phyloP scores from a whole-genome alignment of 1,140 invertebrate species.

The Lerema accius region DNA sequence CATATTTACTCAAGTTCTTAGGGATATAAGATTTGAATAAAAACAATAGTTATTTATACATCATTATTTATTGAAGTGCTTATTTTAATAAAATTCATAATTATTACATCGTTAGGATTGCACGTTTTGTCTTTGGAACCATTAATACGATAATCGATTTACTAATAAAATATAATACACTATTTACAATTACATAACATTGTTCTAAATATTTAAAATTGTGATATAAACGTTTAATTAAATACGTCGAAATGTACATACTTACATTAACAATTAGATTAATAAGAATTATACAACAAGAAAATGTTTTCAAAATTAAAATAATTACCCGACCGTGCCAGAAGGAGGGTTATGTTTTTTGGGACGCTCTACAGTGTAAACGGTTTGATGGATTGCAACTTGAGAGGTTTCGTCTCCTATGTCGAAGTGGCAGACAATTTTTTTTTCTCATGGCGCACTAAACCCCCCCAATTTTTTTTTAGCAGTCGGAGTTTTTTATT shows the following conservation, averaged over 20 bases:
- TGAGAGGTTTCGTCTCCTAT: too few relatives aligned
- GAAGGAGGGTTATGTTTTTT: too few relatives aligned
- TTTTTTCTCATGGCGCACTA: too few relatives aligned
- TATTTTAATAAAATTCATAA: slow-evolving; percentile 62
- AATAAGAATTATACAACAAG: slow-evolving; percentile 1
- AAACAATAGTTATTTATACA: slow-evolving; percentile 49
- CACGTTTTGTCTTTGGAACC: slow-evolving; percentile 71
- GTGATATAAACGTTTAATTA: slow-evolving; percentile 36
- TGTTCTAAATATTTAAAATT: slow-evolving; percentile 51
- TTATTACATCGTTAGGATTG: slow-evolving; percentile 65
- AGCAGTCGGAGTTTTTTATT: too few relatives aligned
- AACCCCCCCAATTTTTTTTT: too few relatives aligned
- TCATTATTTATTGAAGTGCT: slow-evolving; percentile 75
- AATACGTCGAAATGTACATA: slow-evolving; percentile 33
- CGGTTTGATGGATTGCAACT: too few relatives aligned
- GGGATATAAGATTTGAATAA: slow-evolving; percentile 36
- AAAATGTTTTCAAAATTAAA: slow-evolving; percentile 18
- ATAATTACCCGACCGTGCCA: too few relatives aligned
- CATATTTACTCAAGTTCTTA: too few relatives aligned
- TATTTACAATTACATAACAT: slow-evolving; percentile 68
- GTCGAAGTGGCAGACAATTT: too few relatives aligned
- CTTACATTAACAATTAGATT: too few relatives aligned
- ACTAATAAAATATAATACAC: slow-evolving; percentile 45
- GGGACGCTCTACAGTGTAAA: too few relatives aligned
- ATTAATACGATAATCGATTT: slow-evolving; percentile 55